Base-by-base conservation (phyloP, 1,140 invertebrate species). In the Rhizoglyphus robini region DNA sequence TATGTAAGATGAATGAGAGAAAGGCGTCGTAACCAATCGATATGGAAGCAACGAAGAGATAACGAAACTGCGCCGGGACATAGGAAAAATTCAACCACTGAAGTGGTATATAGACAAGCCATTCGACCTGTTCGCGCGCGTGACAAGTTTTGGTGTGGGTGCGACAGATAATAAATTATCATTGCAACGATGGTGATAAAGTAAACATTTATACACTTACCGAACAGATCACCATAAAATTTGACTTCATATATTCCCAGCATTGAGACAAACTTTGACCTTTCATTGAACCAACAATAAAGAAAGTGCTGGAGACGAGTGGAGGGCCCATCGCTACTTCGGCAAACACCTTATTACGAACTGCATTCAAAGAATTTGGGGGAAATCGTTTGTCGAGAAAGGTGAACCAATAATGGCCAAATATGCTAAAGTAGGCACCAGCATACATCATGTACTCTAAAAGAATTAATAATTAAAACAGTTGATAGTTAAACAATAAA, bases 71-170 rank as follows among this genome's bases (percentile, higher is more conserved):
- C 13, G 83, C 75, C 30, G 86, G 83, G 65, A 90, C 71, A 69
- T 82, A 84, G 51, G 83, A 81, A 73, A 90, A 90, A 74, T 90
- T 90, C 0, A 90, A 69, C 67, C 83, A 82, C 73, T 90, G 88
- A 3, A 83, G 81, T n/a, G 86, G 87, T 25, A 87, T 86, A 86
- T 87, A 90, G 46, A 88, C 81, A 32, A 23, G 34, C 70, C 71
- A 72, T n/a, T 69, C 69, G 15, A 69, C 60, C 61, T 58, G 51
- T n/a, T n/a, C n/a, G n/a, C n/a, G n/a, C n/a, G n/a, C n/a, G n/a
- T n/a, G n/a, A n/a, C n/a, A n/a, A n/a, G n/a, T n/a, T n/a, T n/a
- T n/a, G n/a, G n/a, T n/a, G n/a, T n/a, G n/a, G n/a, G n/a, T n/a
- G n/a, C n/a, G n/a, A n/a, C n/a, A n/a, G n/a, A n/a, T n/a, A n/a